Evolutionary conservation across 2,888 invertebrate species (phyloP).

Genomic region (Eulithis testata): DNA sequence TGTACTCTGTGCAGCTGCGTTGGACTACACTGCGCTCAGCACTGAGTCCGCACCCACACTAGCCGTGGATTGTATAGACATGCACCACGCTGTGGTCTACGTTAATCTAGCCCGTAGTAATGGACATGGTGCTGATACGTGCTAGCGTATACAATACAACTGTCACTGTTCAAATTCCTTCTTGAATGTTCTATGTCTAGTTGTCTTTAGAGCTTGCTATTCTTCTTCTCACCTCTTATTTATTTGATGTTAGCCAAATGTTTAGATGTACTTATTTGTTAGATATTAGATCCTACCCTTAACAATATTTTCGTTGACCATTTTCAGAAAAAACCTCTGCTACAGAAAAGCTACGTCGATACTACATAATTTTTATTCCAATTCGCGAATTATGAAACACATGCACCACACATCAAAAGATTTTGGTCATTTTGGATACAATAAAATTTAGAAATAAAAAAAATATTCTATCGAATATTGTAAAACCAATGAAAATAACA

Average conservation of each 20-base stretch:
- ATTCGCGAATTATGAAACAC: too few relatives aligned
- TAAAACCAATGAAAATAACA: too few relatives aligned
- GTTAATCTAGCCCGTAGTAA: not conserved
- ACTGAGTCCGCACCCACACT: not conserved
- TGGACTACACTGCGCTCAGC: not conserved
- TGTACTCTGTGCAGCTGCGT: constrained; percentile 29
- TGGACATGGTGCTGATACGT: not conserved
- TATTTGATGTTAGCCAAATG: constrained; percentile 7
- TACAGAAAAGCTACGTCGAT: constrained; percentile 18
- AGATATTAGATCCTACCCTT: not conserved
- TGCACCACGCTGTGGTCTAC: not conserved
- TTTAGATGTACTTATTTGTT: constrained; percentile 6
- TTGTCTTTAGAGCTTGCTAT: too few relatives aligned
- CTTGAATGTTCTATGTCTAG: constrained; percentile 1
- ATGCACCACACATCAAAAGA: too few relatives aligned
- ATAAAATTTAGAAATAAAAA: too few relatives aligned
- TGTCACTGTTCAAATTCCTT: constrained; percentile 30
- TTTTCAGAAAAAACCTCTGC: not conserved
- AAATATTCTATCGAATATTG: too few relatives aligned
- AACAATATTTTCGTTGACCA: constrained; percentile 14
- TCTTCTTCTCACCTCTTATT: too few relatives aligned
- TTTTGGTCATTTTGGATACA: too few relatives aligned
- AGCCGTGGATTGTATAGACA: not conserved
- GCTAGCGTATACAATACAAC: constrained; percentile 11
- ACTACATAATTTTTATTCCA: not conserved